Conservation (phyloP, 2,113 vertebrate species). For the Cnemophilus loriae region DNA sequence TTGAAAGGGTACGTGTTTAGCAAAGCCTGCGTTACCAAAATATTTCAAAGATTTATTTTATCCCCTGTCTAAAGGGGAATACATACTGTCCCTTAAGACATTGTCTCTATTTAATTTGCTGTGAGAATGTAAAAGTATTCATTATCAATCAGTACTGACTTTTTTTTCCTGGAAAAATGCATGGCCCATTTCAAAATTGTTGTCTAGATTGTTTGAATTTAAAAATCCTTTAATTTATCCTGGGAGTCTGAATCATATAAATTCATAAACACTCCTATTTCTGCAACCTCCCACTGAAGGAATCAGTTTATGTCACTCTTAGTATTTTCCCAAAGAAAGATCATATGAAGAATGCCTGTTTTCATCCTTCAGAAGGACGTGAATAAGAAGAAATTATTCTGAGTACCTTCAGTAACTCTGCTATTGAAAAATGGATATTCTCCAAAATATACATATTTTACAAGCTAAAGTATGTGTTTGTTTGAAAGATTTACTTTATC, state of each 20-base stretch:
- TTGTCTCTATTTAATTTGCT: neutral
- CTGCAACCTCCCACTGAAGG: neutral
- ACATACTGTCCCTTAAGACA: neutral
- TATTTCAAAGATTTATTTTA: constrained; percentile 1
- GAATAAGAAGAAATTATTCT: neutral
- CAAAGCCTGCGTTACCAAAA: neutral
- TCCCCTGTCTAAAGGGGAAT: neutral
- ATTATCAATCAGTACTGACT: neutral
- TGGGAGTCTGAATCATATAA: neutral
- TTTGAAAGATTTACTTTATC: neutral
- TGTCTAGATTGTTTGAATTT: neutral
- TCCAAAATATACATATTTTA: neutral
- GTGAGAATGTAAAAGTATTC: neutral
- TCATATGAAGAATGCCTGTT: neutral
- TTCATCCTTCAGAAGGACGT: neutral
- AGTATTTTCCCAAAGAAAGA: neutral
- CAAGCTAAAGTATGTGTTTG: neutral
- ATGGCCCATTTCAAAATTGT: neutral
- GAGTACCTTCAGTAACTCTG: neutral
- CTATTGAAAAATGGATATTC: neutral
- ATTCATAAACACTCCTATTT: neutral
- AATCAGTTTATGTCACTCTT: neutral
- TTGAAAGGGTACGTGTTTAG: neutral
- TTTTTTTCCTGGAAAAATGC: neutral
- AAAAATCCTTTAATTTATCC: neutral